phyloP scores from a whole-genome alignment of 2,113 vertebrate species.

The Alethe castanea region DNA sequence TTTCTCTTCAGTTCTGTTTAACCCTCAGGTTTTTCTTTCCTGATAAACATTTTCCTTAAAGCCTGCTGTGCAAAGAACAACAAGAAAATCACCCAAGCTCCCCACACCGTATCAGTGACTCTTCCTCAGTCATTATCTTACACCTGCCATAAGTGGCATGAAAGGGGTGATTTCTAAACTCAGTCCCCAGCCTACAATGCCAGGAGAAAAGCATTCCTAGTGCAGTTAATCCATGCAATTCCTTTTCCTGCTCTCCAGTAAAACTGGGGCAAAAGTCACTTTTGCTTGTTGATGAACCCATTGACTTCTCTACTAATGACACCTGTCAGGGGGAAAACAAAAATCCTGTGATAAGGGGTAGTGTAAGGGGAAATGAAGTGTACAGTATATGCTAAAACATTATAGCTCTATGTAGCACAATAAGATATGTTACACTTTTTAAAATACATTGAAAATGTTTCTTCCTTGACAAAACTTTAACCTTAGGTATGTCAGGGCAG shows the following conservation, averaged over 20 bases:
- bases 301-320: neutral
- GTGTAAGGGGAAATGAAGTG: neutral
- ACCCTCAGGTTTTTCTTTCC: conserved; percentile 41
- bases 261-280: neutral
- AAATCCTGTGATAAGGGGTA: neutral
- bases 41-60: conserved; percentile 70
- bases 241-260: neutral
- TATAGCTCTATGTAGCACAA: neutral
- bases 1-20: conserved; percentile 65
- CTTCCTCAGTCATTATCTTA: conserved; percentile 47
- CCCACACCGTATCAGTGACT: conserved; percentile 12
- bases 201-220: conserved; percentile 6
- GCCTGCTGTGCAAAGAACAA: conserved; percentile 68
- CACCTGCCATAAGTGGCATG: conserved; percentile 7
- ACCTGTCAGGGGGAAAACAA: neutral
- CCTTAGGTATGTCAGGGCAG: neutral
- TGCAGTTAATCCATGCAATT: neutral
- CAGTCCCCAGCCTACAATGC: neutral
- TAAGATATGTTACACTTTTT: neutral
- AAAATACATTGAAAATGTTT: neutral
- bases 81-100: conserved; percentile 31
- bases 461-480: neutral
- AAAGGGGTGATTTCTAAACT: conserved; percentile 42
- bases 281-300: neutral
- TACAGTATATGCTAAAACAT: neutral